These are phyloP conservation scores for Lumbricus terrestris DNA, from an alignment of 2,888 invertebrate genomes.

Conservation along the genomic window DNA sequence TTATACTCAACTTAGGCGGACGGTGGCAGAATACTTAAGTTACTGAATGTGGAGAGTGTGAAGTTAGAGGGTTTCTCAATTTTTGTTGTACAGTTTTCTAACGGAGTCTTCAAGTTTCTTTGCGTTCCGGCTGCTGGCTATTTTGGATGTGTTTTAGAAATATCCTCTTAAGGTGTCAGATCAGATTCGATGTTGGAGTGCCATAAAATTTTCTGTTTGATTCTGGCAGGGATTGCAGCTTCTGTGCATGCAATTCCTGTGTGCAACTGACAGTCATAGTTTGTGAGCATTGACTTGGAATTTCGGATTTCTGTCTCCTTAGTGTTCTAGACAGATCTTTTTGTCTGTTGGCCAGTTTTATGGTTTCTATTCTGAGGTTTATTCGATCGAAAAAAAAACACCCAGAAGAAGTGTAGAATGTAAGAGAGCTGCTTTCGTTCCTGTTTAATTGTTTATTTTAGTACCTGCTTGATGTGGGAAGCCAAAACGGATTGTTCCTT, in stretches of 20 bases:
- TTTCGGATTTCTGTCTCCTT: background rate
- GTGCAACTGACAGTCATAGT: background rate
- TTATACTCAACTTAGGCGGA: background rate
- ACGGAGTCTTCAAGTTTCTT: background rate
- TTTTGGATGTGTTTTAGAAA: background rate
- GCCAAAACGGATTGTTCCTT: background rate
- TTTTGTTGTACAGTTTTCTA: background rate
- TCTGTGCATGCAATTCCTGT: background rate
- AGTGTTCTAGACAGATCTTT: background rate
- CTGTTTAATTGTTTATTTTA: background rate
- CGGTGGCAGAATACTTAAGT: background rate
- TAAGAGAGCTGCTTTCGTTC: background rate
- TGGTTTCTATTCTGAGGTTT: background rate
- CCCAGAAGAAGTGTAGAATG: background rate
- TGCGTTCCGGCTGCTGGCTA: background rate
- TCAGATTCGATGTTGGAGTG: background rate
- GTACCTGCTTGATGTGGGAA: background rate
- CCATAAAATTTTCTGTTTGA: background rate
- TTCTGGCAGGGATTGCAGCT: background rate
- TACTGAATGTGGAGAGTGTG: background rate
- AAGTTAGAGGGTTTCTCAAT: background rate
- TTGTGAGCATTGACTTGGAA: background rate
- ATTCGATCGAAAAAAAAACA: background rate
- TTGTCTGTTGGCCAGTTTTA: background rate
- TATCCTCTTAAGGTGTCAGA: background rate